phyloP scores from a whole-genome alignment of 23 tunicate genomes.

The Oikopleura dioica region DNA sequence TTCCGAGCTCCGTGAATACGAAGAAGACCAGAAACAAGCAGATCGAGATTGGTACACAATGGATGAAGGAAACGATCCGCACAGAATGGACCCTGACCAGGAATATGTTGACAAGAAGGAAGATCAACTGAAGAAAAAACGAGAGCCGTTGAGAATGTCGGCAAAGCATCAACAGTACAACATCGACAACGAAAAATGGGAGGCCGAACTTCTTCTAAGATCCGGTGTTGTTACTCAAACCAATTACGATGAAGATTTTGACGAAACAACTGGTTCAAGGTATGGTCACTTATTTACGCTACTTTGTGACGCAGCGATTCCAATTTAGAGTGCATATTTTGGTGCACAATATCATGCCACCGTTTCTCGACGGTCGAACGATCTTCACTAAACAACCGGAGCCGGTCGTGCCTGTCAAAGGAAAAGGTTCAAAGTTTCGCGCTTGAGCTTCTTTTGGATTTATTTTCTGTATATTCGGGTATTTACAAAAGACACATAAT shows the following conservation, averaged over 20 bases:
- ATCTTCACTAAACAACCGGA: slow-evolving; percentile 98
- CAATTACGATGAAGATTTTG: slow-evolving; percentile 68
- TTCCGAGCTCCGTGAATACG: slow-evolving; percentile 26
- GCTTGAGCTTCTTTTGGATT: neutral
- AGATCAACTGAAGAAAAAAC: slow-evolving; percentile 72
- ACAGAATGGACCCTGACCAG: slow-evolving; percentile 37
- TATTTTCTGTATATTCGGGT: neutral
- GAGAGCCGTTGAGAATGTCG: slow-evolving; percentile 38
- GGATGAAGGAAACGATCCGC: slow-evolving; percentile 92
- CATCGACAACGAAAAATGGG: slow-evolving; percentile 87
- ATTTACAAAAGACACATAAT: neutral
- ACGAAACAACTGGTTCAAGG: slow-evolving; percentile 80
- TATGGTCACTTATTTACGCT: too few relatives aligned
- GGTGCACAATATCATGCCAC: slow-evolving; percentile 92
- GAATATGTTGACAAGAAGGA: slow-evolving; percentile 78
- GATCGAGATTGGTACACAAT: slow-evolving; percentile 98
- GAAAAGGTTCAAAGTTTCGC: neutral
- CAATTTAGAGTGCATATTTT: slow-evolving; percentile 86
- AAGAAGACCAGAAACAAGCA: slow-evolving; percentile 61
- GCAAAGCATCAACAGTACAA: slow-evolving; percentile 49
- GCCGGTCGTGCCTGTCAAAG: slow-evolving; percentile 75
- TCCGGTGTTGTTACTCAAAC: slow-evolving; percentile 80
- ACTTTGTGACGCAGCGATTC: too few relatives aligned
- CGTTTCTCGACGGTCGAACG: slow-evolving; percentile 87
- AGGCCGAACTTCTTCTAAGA: slow-evolving; percentile 78